Evolutionary conservation across 64 coral and sea anemone species (phyloP).

Genomic region (Stichodactyla mertensii): DNA sequence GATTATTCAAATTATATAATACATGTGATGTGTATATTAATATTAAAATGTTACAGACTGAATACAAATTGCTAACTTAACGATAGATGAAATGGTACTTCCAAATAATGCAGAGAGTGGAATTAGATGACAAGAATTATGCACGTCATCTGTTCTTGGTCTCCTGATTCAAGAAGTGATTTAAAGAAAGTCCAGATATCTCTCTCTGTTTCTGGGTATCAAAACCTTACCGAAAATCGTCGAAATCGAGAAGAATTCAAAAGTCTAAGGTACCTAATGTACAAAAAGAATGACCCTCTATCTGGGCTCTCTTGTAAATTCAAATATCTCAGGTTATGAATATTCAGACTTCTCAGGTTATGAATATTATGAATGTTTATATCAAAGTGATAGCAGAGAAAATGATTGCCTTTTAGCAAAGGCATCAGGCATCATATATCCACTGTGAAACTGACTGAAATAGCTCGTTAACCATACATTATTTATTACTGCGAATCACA

Average conservation of each 20-base stretch:
- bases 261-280: too few species aligned
- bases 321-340: neutral
- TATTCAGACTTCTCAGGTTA: neutral
- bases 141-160: too few species aligned
- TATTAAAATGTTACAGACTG: neutral
- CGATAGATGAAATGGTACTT: too few species aligned
- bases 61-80: neutral
- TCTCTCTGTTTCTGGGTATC: too few species aligned
- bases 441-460: neutral
- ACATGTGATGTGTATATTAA: neutral
- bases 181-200: too few species aligned
- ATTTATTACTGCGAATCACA: neutral
- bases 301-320: neutral
- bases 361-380: neutral
- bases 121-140: too few species aligned
- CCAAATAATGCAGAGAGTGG: too few species aligned
- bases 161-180: too few species aligned
- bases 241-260: too few species aligned
- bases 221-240: too few species aligned
- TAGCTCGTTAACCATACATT: neutral
- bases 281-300: too few species aligned
- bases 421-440: neutral
- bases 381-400: neutral
- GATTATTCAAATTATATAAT: neutral
- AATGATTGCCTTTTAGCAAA: neutral